Evolutionary conservation across 2,888 invertebrate species (phyloP).

Genomic region (Linnaemya vulpina): DNA sequence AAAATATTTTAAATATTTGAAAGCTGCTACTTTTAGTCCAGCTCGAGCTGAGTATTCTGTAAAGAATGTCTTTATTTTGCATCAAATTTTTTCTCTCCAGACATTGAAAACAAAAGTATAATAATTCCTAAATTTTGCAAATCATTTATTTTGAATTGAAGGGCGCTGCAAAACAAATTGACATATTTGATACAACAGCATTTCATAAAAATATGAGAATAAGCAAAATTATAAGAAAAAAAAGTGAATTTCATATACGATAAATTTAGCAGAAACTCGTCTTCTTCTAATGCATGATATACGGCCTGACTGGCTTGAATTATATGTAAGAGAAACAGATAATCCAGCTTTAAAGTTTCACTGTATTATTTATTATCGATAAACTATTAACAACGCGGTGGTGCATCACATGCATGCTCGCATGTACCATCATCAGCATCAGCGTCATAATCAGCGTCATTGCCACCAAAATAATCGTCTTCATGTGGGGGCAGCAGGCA

Average conservation of each 20-base stretch:
- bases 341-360: not conserved
- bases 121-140: too few species aligned
- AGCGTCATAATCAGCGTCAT: slow-evolving; percentile 26
- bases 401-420: slow-evolving; percentile 47
- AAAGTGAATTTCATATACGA: not conserved
- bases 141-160: not conserved
- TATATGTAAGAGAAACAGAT: not conserved
- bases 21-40: too few species aligned
- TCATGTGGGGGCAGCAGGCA: slow-evolving; percentile 64
- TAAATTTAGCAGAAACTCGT: not conserved
- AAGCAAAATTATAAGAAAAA: not conserved
- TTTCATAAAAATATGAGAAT: not conserved
- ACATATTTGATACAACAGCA: not conserved
- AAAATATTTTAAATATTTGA: too few species aligned
- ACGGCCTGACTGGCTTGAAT: not conserved
- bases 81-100: too few species aligned
- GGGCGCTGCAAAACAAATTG: not conserved
- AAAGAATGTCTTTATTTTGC: too few species aligned
- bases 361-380: slow-evolving; percentile 44
- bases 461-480: slow-evolving; percentile 23
- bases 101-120: too few species aligned
- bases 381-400: slow-evolving; percentile 58
- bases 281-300: not conserved
- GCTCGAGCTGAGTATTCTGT: too few species aligned
- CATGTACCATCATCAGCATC: slow-evolving; percentile 41